These are phyloP conservation scores for Carettochelys insculpta DNA, from an alignment of 2,113 vertebrate species.

Conservation along the genomic window DNA sequence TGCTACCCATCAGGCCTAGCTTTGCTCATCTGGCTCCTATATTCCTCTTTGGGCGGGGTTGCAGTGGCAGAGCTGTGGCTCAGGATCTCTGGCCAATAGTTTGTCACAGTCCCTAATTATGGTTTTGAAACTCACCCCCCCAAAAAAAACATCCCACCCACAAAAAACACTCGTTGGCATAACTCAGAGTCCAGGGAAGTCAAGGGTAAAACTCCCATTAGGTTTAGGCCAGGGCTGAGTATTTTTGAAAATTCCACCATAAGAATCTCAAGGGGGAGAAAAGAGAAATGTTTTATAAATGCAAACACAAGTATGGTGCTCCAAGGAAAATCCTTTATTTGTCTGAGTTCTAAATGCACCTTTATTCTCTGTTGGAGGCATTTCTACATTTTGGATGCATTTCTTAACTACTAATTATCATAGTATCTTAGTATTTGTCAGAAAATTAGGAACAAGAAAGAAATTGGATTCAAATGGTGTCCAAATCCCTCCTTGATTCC, in stretches of 20 bases:
- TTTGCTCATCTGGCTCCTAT: too few relatives aligned
- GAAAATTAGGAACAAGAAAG: conserved; percentile 5
- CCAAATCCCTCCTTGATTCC: neutral
- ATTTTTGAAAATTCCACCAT: neutral
- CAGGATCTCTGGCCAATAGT: too few relatives aligned
- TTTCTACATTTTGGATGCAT: neutral
- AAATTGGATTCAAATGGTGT: neutral
- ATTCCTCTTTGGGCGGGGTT: too few relatives aligned
- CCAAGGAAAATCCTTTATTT: neutral
- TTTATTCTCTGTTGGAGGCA: neutral
- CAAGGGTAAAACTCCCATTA: neutral
- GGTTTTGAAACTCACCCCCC: too few relatives aligned
- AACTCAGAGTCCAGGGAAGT: neutral
- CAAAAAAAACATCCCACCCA: too few relatives aligned
- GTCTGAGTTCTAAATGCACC: neutral
- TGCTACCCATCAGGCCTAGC: too few relatives aligned
- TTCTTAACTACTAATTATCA: neutral
- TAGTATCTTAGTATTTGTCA: neutral
- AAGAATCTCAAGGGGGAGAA: neutral
- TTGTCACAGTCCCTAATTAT: conserved; percentile 14
- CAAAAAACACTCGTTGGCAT: neutral
- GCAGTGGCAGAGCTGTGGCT: too few relatives aligned
- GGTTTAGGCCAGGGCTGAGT: neutral
- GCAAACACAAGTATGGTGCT: neutral
- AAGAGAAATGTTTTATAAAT: neutral